phyloP scores from a whole-genome alignment of 2,113 vertebrate species.

The Sialia sialis region DNA sequence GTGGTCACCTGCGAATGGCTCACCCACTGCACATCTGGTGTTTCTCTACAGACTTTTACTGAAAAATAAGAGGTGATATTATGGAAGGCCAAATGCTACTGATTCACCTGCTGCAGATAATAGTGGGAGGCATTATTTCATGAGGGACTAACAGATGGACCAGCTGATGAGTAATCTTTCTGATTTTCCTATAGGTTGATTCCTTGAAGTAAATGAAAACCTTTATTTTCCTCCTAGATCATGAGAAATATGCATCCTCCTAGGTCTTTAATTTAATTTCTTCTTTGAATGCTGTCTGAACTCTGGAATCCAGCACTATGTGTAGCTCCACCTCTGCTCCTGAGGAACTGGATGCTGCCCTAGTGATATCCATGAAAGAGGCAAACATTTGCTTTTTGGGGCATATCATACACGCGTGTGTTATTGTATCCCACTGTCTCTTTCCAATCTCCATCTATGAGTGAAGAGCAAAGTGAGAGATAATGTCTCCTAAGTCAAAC shows the following conservation, averaged over 20 bases:
- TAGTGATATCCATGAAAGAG: neutral
- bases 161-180: neutral
- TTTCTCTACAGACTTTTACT: neutral
- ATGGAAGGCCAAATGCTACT: neutral
- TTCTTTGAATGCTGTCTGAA: neutral
- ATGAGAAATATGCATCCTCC: neutral
- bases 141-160: neutral
- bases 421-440: neutral
- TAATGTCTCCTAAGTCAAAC: neutral
- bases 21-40: neutral
- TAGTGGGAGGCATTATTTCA: neutral
- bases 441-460: neutral
- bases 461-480: neutral
- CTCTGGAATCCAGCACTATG: neutral
- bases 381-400: neutral
- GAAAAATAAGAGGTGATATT: neutral
- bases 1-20: neutral
- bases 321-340: neutral
- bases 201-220: neutral
- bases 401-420: rapidly evolving
- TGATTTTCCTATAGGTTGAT: neutral
- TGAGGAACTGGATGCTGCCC: neutral
- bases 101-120: neutral
- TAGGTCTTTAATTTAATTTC: neutral
- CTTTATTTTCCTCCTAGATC: neutral